phyloP scores from a whole-genome alignment of 2,113 vertebrate genomes.

The Colius striatus region DNA sequence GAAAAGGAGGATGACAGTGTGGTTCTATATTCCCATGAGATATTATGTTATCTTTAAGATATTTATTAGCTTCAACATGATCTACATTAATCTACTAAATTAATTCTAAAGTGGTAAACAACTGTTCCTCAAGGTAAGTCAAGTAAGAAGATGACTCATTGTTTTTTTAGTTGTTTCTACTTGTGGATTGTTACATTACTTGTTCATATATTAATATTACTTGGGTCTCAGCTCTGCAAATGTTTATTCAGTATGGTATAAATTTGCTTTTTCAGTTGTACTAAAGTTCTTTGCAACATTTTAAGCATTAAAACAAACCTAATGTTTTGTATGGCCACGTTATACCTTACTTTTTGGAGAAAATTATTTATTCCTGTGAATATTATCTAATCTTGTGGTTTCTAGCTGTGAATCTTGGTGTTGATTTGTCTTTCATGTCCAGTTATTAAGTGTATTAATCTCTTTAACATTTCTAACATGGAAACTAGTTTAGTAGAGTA shows the following conservation, averaged over 20 bases:
- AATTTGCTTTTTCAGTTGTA: not conserved
- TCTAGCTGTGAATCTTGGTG: not conserved
- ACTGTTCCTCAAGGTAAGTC: not conserved
- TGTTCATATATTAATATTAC: not conserved
- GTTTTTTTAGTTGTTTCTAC: not conserved
- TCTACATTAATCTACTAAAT: not conserved
- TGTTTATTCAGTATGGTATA: not conserved
- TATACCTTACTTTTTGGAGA: not conserved
- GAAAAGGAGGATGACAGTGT: not conserved
- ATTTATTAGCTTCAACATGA: not conserved
- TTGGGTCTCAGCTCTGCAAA: not conserved
- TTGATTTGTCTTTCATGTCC: not conserved
- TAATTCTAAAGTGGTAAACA: not conserved
- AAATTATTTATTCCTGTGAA: not conserved
- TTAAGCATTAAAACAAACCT: not conserved
- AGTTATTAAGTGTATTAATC: not conserved
- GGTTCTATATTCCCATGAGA: not conserved
- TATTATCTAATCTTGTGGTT: not conserved
- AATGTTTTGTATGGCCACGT: not conserved
- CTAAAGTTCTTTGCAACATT: not conserved
- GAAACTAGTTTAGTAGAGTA: not conserved
- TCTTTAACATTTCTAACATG: not conserved
- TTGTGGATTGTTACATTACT: not conserved
- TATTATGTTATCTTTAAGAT: not conserved
- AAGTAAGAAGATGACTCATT: rapidly evolving